Evolutionary conservation across 2,797 vertebrate genomes (phyloP).

Genomic region (Knipowitschia caucasica): DNA sequence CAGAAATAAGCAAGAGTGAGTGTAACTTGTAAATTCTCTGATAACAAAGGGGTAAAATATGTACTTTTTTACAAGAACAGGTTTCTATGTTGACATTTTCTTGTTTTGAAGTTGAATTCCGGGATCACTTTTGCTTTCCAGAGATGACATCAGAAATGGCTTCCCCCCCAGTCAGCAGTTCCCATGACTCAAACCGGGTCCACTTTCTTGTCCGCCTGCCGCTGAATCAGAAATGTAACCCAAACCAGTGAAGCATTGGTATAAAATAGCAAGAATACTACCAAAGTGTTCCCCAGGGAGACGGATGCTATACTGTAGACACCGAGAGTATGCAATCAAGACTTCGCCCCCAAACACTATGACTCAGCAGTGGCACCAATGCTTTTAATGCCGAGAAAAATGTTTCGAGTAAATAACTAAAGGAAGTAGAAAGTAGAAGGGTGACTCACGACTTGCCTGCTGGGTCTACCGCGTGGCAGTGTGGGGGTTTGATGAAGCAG

Average conservation of each 20-base stretch:
- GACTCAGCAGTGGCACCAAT: conserved; percentile 47
- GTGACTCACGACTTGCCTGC: conserved; percentile 48
- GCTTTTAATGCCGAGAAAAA: conserved; percentile 24
- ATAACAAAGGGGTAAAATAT: too few species aligned
- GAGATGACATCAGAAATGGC: conserved; percentile 15
- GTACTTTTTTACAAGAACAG: too few species aligned
- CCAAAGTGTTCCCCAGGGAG: not conserved
- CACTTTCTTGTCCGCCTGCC: conserved; percentile 28
- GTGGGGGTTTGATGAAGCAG: conserved; percentile 42
- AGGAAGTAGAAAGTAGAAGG: conserved; percentile 26
- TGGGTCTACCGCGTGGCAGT: conserved; percentile 23
- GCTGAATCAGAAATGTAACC: conserved; percentile 57
- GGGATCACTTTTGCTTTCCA: conserved; percentile 3
- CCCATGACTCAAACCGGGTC: conserved; percentile 47
- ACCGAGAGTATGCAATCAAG: conserved; percentile 2
- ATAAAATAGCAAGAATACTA: conserved; percentile 38
- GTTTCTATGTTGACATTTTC: conserved; percentile 10
- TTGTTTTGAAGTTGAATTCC: too few species aligned
- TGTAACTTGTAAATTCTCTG: too few species aligned
- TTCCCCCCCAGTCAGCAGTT: conserved; percentile 5
- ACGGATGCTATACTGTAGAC: not conserved
- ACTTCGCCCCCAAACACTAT: conserved; percentile 19
- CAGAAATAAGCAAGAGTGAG: too few species aligned
- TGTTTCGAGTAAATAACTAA: conserved; percentile 31
- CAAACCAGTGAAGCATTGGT: conserved; percentile 47